Conservation (phyloP, 1,140 invertebrate genomes). For the Cotesia typhae region DNA sequence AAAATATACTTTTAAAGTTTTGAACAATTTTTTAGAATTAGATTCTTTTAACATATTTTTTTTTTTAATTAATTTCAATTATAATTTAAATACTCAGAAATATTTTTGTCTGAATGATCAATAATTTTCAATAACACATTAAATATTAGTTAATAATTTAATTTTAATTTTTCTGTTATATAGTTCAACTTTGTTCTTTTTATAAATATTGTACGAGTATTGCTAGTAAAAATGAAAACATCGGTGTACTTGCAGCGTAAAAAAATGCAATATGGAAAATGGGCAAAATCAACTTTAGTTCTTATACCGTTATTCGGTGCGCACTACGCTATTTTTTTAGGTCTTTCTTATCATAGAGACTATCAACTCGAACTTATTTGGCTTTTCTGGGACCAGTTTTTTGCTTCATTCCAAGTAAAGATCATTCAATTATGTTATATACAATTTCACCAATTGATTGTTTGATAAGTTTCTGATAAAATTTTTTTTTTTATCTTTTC, state of each 20-base stretch:
- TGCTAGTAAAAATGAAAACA: slow-evolving; percentile 76
- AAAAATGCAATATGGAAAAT: slow-evolving; percentile 63
- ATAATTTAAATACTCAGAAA: no score
- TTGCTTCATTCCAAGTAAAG: slow-evolving; percentile 78
- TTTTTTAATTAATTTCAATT: no score
- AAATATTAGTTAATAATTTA: slow-evolving; percentile 4
- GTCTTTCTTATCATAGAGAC: slow-evolving; percentile 67
- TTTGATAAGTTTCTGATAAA: background rate
- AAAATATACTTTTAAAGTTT: no score
- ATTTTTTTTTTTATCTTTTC: slow-evolving; percentile 12
- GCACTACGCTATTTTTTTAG: slow-evolving; percentile 75
- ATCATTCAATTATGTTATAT: background rate
- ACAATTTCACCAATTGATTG: background rate
- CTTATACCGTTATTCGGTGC: slow-evolving; percentile 81
- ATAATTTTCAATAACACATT: no score
- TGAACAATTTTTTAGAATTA: no score
- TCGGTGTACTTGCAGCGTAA: slow-evolving; percentile 67
- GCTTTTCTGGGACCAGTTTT: slow-evolving; percentile 77
- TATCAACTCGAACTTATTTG: slow-evolving; percentile 70
- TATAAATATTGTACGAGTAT: slow-evolving; percentile 76
- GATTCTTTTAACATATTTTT: no score
- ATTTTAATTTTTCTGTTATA: slow-evolving; percentile 41
- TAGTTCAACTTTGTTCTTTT: slow-evolving; percentile 79
- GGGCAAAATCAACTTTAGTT: slow-evolving; percentile 76
- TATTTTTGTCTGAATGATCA: no score